phyloP scores from a whole-genome alignment of 1,140 invertebrate species.

The Reticulitermes speratus region DNA sequence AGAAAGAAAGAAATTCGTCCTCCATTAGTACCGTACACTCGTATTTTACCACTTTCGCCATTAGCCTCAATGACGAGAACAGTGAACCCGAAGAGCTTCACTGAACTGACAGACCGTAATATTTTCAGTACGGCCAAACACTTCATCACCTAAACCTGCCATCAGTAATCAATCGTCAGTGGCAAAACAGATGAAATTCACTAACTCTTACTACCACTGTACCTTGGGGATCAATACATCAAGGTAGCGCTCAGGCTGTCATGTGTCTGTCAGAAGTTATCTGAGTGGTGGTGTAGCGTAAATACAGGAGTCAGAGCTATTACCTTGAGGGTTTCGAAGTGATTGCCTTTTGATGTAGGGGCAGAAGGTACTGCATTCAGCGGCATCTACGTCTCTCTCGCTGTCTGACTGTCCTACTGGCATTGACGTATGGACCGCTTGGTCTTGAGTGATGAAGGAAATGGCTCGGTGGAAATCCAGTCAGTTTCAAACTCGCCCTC shows the following conservation, averaged over 20 bases:
- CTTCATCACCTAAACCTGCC: background rate
- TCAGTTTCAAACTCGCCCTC: background rate
- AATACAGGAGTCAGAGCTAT: background rate
- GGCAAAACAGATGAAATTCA: background rate
- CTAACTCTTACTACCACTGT: background rate
- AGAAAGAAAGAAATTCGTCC: background rate
- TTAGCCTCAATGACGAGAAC: too few relatives aligned
- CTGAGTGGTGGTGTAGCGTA: background rate
- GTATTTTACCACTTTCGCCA: too few relatives aligned
- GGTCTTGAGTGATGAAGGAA: slow-evolving; percentile 15
- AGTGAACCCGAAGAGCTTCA: too few relatives aligned
- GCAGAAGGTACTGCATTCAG: background rate
- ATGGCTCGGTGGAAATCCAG: background rate
- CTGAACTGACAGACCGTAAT: background rate
- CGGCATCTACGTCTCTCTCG: background rate
- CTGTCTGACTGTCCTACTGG: background rate
- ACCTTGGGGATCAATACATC: slow-evolving; percentile 10
- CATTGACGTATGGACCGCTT: background rate
- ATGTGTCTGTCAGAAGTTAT: slow-evolving; percentile 16
- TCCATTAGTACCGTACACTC: background rate
- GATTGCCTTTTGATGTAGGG: slow-evolving; percentile 13
- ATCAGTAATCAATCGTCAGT: background rate
- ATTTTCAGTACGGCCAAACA: background rate
- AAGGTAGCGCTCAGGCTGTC: background rate
- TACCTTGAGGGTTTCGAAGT: slow-evolving; percentile 17